Conservation (phyloP, 2,888 invertebrate genomes). For the Chalcis sispes region DNA sequence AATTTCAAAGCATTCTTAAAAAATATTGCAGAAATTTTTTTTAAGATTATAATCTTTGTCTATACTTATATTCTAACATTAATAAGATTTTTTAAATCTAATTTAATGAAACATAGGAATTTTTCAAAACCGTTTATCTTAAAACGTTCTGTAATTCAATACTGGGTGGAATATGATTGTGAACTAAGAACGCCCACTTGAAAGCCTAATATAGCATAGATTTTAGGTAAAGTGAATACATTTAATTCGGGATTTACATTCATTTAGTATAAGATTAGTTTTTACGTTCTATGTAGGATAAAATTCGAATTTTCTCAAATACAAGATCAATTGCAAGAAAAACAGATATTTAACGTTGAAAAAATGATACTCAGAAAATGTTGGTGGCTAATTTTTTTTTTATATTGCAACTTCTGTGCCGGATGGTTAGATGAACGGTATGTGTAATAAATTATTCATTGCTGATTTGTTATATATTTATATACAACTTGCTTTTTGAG, state of each 20-base stretch:
- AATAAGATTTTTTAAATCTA: no score
- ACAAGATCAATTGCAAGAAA: background rate
- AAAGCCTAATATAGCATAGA: background rate
- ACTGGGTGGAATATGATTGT: slow-evolving; percentile 50
- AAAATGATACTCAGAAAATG: slow-evolving; percentile 34
- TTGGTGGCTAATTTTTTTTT: slow-evolving; percentile 23
- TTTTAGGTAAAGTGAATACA: background rate
- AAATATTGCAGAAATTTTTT: no score
- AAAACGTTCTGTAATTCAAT: slow-evolving; percentile 47
- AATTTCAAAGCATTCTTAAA: no score
- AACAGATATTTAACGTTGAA: background rate
- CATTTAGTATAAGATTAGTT: background rate
- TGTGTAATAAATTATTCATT: background rate
- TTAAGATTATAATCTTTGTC: no score
- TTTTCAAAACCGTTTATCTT: no score
- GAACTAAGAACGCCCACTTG: slow-evolving; percentile 39
- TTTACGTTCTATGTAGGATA: background rate
- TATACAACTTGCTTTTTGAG: background rate
- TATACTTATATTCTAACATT: no score
- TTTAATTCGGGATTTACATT: background rate
- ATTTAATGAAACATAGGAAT: no score
- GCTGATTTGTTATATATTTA: background rate
- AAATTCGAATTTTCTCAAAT: background rate
- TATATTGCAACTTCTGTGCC: slow-evolving; percentile 10
- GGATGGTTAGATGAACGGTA: slow-evolving; percentile 53